These are phyloP conservation scores for Drosophila eohydei DNA, from an alignment of 2,888 invertebrate genomes.

Conservation along the genomic window DNA sequence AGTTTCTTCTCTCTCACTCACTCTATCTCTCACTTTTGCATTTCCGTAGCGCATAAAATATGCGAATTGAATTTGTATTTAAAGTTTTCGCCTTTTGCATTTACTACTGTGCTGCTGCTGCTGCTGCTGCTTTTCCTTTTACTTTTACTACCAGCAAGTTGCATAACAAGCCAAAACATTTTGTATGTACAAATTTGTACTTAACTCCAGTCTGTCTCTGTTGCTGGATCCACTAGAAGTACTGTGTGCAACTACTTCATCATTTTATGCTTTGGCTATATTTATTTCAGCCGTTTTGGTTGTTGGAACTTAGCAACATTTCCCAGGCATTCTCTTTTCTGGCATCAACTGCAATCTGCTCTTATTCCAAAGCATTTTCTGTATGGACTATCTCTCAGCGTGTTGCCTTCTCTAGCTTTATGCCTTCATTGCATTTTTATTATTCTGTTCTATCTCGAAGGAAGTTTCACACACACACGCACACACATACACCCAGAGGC, in stretches of 20 bases:
- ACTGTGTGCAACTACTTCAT: conserved; percentile 51
- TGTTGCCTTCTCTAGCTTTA: conserved; percentile 71
- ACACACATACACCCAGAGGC: conserved; percentile 3
- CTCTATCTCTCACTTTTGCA: conserved; percentile 44
- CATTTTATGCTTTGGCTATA: conserved; percentile 52
- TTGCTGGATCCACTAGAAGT: conserved; percentile 1
- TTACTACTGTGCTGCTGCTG: conserved; percentile 4
- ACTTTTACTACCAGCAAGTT: conserved; percentile 61
- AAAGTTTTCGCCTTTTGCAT: conserved; percentile 63
- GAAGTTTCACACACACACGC: conserved; percentile 49
- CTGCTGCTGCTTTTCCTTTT: conserved; percentile 16
- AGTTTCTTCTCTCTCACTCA: conserved; percentile 26
- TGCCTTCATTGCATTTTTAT: conserved; percentile 80
- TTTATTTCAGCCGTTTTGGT: conserved; percentile 46
- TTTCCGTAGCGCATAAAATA: conserved; percentile 74
- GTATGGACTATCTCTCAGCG: conserved; percentile 27
- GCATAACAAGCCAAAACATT: conserved; percentile 79
- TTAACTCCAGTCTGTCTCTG: conserved; percentile 56
- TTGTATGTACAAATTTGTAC: conserved; percentile 77
- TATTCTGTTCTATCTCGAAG: conserved; percentile 74
- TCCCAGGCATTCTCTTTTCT: conserved; percentile 20
- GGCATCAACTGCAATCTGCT: conserved; percentile 27
- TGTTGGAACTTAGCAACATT: conserved; percentile 47
- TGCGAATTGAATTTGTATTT: conserved; percentile 81
- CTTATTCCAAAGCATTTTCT: conserved; percentile 31